Evolutionary conservation across 2,797 vertebrate species (phyloP), one percentile per base, ranked within the genome.

Genomic region (Anableps anableps): DNA sequence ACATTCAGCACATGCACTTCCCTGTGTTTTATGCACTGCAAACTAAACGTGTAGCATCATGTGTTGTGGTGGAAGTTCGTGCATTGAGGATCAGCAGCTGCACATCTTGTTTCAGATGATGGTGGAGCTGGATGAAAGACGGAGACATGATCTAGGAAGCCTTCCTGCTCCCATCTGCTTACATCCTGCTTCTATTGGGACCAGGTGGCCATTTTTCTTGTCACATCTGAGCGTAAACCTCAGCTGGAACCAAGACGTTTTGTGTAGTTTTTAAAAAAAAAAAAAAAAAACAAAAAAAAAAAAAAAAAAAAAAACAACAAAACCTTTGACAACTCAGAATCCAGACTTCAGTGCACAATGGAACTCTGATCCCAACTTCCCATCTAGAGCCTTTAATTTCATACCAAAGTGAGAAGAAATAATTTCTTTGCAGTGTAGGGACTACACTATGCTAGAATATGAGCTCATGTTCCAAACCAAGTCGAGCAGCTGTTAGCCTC

Each of bases 401-500:
- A 38, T 11, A 26, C 14, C 26, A 21, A 29, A 4, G 11, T 31
- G 1, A 13, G 31, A 48, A 38, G 34, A 4, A 1, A 76, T 1
- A 17, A 14, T 36, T 38, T 26, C 0, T 68, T 71, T 74, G 45
- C 48, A 36, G 74, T 50, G 5, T 5, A 71, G 0, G 13, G 55
- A 66, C 47, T 76, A 71, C 34, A n/a, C n/a, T n/a, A n/a, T n/a
- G n/a, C n/a, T n/a, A 80, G 51, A 19, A 68, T 19, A 72, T 85
- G 80, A 66, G 17, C 76, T 82, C 77, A 1, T 62, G 68, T 74
- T 78, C 38, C 66, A 58, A 84, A 88, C 74, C 48, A 72, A 88
- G 74, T 76, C 80, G 78, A 91, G 83, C 91, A 92, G 88, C 85
- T 91, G 90, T 78, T 83, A n/a, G 31, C 62, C 79, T 83, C 72